phyloP scores from a whole-genome alignment of 2,113 vertebrate genomes.

The cat (Felis catus) region DNA sequence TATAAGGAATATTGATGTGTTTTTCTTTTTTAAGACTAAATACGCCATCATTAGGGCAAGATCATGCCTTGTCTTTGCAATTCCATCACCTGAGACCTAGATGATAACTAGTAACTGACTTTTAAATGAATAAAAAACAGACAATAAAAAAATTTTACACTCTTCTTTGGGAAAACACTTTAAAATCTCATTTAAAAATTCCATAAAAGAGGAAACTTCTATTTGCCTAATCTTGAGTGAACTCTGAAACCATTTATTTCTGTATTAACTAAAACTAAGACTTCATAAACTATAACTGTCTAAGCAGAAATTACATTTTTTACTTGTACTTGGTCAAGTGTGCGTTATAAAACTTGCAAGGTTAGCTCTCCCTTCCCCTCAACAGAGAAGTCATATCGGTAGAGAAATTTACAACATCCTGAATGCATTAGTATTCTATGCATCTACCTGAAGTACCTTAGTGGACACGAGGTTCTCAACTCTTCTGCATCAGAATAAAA shows the following conservation, averaged over 20 bases:
- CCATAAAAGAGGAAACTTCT: not conserved
- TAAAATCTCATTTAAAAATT: not conserved
- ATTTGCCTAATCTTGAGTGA: not conserved
- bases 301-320: slow-evolving; percentile 4
- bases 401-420: not conserved
- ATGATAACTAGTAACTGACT: not conserved
- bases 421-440: not conserved
- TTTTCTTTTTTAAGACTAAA: not conserved
- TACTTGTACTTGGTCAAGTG: not conserved
- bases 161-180: not conserved
- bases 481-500: not conserved
- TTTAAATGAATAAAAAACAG: not conserved
- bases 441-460: not conserved
- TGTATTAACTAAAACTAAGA: not conserved
- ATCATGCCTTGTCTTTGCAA: not conserved
- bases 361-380: not conserved
- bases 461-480: not conserved
- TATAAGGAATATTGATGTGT: not conserved
- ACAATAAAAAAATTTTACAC: not conserved
- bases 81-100: not conserved
- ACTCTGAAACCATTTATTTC: not conserved
- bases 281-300: not conserved
- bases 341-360: not conserved
- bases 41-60: not conserved
- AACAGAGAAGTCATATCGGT: not conserved